These are phyloP conservation scores for Drosophila meridionalis DNA, from an alignment of 2,888 invertebrate genomes.

Conservation along the genomic window DNA sequence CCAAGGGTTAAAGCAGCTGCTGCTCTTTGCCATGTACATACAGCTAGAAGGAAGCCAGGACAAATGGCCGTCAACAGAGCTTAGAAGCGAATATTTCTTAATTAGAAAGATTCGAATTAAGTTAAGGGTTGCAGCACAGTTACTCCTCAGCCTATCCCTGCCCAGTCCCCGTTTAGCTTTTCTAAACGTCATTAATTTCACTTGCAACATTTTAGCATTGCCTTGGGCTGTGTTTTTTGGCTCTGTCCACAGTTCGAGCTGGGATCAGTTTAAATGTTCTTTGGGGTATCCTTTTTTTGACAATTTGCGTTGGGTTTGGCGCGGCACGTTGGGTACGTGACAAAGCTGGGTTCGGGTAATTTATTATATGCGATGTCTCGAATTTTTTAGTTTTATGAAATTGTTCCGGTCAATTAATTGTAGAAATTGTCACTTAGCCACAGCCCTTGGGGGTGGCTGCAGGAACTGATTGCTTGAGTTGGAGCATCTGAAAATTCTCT, in stretches of 20 bases:
- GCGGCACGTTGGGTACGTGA: constrained; percentile 60
- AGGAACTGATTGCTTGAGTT: constrained; percentile 28
- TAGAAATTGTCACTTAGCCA: constrained; percentile 68
- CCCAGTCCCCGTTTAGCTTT: constrained; percentile 18
- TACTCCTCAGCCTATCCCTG: not conserved
- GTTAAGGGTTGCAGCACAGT: constrained; percentile 62
- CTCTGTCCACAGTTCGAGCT: constrained; percentile 1
- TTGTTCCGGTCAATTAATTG: constrained; percentile 83
- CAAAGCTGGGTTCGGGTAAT: constrained; percentile 76
- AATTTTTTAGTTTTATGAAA: constrained; percentile 80
- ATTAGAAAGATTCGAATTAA: constrained; percentile 74
- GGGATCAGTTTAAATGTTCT: constrained; percentile 35
- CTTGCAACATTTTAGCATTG: constrained; percentile 65
- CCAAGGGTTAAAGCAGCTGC: constrained; percentile 63
- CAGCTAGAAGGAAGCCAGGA: constrained; percentile 30
- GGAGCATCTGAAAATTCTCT: not conserved
- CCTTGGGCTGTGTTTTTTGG: constrained; percentile 59
- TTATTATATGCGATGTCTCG: constrained; percentile 69
- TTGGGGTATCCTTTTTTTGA: constrained; percentile 64
- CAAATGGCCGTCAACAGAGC: constrained; percentile 60
- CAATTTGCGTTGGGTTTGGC: constrained; percentile 39
- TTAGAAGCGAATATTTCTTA: constrained; percentile 75
- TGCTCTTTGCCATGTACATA: constrained; percentile 40
- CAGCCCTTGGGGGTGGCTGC: constrained; percentile 11
- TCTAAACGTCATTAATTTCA: constrained; percentile 78